Conservation (phyloP, 2,888 invertebrate genomes). For the Malacosoma neustria region DNA sequence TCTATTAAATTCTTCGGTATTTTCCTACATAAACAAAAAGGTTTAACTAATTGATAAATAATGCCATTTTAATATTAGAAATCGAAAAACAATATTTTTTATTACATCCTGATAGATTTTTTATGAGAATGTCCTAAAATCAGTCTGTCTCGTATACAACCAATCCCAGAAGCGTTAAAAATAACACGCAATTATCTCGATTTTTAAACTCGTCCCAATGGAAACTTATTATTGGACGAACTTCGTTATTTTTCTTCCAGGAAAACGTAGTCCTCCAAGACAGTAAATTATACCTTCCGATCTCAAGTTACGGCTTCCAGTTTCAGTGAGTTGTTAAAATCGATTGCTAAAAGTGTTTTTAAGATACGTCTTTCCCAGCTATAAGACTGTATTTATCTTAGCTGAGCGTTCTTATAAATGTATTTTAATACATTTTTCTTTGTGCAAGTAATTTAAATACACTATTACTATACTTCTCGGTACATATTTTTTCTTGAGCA, state of each 20-base stretch:
- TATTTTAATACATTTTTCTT: too few species aligned
- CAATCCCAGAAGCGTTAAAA: too few species aligned
- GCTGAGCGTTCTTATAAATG: too few species aligned
- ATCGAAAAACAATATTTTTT: neutral
- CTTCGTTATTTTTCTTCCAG: constrained; percentile 13
- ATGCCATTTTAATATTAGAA: neutral
- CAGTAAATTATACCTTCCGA: constrained; percentile 18
- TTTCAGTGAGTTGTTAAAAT: neutral
- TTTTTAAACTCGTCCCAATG: neutral
- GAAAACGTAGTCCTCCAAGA: constrained; percentile 11
- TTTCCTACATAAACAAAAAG: too few species aligned
- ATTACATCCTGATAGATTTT: too few species aligned
- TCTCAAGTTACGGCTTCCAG: neutral
- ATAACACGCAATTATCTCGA: neutral
- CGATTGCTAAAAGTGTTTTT: neutral
- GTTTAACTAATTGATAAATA: too few species aligned
- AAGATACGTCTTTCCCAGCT: neutral
- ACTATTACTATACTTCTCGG: too few species aligned
- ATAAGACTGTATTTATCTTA: neutral
- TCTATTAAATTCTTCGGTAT: too few species aligned
- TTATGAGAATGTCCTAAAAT: too few species aligned
- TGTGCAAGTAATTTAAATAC: too few species aligned
- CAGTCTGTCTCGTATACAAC: too few species aligned
- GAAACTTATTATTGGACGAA: constrained; percentile 18
- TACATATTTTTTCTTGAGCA: too few species aligned